Conservation (phyloP, 2,113 vertebrate genomes). For the Mormoops blainvillei region DNA sequence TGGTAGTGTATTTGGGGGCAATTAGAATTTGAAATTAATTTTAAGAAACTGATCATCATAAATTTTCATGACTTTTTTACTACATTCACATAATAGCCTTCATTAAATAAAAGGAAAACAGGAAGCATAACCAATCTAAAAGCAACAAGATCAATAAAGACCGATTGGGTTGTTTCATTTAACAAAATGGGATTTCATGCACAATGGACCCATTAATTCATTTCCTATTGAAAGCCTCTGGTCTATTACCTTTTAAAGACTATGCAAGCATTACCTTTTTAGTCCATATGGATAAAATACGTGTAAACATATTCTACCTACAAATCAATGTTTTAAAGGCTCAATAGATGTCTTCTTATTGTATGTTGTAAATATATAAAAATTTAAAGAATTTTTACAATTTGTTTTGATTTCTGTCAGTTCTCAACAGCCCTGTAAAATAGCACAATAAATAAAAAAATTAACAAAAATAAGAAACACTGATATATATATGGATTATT, state of each 20-base stretch:
- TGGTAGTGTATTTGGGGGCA: neutral
- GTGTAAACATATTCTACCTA: neutral
- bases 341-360: neutral
- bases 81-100: neutral
- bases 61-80: constrained; percentile 20
- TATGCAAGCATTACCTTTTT: neutral
- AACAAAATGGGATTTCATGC: constrained; percentile 58
- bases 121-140: constrained; percentile 36
- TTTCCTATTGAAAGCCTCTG: constrained; percentile 37
- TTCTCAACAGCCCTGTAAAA: neutral
- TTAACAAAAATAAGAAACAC: neutral
- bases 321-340: neutral
- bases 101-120: constrained; percentile 42
- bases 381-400: neutral
- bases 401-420: neutral
- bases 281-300: neutral
- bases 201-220: constrained; percentile 54
- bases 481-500: neutral
- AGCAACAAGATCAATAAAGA: constrained; percentile 55
- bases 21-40: neutral
- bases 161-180: constrained; percentile 42
- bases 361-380: neutral
- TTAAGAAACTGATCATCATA: neutral
- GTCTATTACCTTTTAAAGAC: neutral
- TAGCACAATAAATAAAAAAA: neutral